A percentile compares a stretch with the other conserved stretches of the same genome.
These are phyloP conservation scores for Helobdella robusta DNA, from an alignment of 2,888 invertebrate species.

Conservation along the genomic window DNA sequence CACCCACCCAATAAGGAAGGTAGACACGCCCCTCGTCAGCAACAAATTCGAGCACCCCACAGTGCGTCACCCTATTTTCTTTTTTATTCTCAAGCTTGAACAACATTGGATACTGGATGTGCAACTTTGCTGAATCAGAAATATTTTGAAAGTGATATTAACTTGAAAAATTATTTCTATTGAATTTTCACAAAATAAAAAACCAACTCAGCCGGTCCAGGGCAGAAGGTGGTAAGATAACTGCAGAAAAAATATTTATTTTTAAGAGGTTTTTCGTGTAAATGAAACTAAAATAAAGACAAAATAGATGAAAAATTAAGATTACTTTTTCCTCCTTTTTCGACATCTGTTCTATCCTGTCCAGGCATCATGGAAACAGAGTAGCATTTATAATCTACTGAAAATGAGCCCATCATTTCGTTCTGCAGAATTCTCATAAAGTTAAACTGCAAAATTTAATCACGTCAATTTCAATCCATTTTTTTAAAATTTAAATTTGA, in stretches of 20 bases:
- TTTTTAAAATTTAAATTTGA: no score
- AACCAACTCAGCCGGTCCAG: slow-evolving; percentile 69
- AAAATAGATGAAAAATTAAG: slow-evolving; percentile 4
- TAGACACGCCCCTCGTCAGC: slow-evolving; percentile 97
- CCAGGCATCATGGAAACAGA: slow-evolving; percentile 37
- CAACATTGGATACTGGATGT: slow-evolving; percentile 96
- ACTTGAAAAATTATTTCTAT: background rate
- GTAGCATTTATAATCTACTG: slow-evolving; percentile 33
- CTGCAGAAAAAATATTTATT: slow-evolving; percentile 55
- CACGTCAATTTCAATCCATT: no score
- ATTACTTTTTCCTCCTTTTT: slow-evolving; percentile 37
- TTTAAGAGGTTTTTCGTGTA: background rate
- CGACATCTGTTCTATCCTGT: slow-evolving; percentile 34
- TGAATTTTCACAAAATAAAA: background rate
- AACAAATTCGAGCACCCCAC: slow-evolving; percentile 93
- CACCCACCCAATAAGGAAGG: slow-evolving; percentile 85
- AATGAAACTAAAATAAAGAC: background rate
- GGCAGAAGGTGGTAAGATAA: slow-evolving; percentile 95
- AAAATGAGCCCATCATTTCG: slow-evolving; percentile 31
- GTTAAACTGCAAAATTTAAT: slow-evolving; percentile 31
- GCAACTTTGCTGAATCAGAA: slow-evolving; percentile 56
- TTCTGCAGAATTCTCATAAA: slow-evolving; percentile 31
- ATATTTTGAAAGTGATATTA: slow-evolving; percentile 24
- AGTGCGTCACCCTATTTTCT: slow-evolving; percentile 71
- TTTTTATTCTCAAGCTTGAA: slow-evolving; percentile 83